phyloP scores from a whole-genome alignment of 2,888 invertebrate genomes.

The Spisula solida region DNA sequence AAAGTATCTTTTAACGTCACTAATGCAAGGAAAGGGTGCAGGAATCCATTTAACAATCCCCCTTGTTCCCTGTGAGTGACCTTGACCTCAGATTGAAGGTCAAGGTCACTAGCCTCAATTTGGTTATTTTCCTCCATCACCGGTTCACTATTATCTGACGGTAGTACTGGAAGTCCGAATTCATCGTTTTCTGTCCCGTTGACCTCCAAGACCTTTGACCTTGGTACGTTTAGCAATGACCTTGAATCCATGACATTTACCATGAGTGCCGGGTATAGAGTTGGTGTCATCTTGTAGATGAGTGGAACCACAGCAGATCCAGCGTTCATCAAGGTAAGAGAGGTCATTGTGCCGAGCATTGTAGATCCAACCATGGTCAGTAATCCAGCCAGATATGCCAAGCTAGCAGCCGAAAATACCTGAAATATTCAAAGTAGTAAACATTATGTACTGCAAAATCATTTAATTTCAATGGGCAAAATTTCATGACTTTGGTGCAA shows the following conservation, averaged over 20 bases:
- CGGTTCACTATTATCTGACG: neutral
- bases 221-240: slow-evolving; percentile 27
- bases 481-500: no score
- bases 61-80: slow-evolving; percentile 18
- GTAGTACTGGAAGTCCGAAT: neutral
- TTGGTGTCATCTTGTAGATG: slow-evolving; percentile 20
- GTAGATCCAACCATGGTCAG: slow-evolving; percentile 90
- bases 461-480: no score
- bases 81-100: slow-evolving; percentile 4
- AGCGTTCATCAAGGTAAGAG: slow-evolving; percentile 69
- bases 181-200: neutral
- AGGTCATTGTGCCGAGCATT: slow-evolving; percentile 81
- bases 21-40: slow-evolving; percentile 74
- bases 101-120: slow-evolving; percentile 21
- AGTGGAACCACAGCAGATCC: slow-evolving; percentile 41
- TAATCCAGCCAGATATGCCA: slow-evolving; percentile 90
- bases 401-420: slow-evolving; percentile 90
- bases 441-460: neutral
- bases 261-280: slow-evolving; percentile 22
- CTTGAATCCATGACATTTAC: neutral
- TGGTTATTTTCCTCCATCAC: neutral
- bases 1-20: slow-evolving; percentile 74
- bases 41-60: slow-evolving; percentile 55
- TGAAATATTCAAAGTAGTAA: slow-evolving; percentile 75
- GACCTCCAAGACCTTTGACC: neutral